These are phyloP conservation scores for Argyra leucocephala DNA, from an alignment of 2,888 invertebrate species.

Conservation along the genomic window DNA sequence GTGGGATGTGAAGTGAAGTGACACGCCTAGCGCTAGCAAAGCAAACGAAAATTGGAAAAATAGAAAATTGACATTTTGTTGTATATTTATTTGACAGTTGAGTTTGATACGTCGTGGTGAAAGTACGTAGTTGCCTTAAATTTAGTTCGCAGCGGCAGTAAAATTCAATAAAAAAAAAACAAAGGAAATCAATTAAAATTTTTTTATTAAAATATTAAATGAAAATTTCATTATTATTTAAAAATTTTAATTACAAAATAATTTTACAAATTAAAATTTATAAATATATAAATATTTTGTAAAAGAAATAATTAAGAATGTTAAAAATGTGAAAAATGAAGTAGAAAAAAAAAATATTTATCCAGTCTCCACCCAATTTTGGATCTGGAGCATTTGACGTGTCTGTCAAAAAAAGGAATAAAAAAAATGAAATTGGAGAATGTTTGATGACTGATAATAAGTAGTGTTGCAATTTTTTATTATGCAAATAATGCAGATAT, in stretches of 20 bases:
- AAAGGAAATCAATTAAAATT: neutral
- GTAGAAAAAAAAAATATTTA: neutral
- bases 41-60: too few relatives aligned
- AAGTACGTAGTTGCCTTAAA: neutral
- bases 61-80: too few relatives aligned
- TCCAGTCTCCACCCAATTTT: neutral
- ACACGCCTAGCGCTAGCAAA: too few relatives aligned
- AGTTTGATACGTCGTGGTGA: neutral
- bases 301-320: neutral
- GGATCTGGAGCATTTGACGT: conserved; percentile 6
- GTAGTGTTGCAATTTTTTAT: neutral
- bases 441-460: neutral
- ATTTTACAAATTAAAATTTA: too few relatives aligned
- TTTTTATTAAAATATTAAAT: neutral
- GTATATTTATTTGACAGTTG: neutral
- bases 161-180: neutral
- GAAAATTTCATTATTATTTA: neutral
- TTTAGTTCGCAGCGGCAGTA: neutral
- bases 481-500: neutral
- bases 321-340: neutral
- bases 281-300: neutral
- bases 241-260: neutral
- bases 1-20: too few relatives aligned
- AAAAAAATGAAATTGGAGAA: neutral
- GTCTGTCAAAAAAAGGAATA: neutral